Percentiles rank a stretch among this genome's conserved stretches.
These are phyloP conservation scores for Chymomyza costata DNA, from an alignment of 1,140 invertebrate genomes.

Conservation along the genomic window DNA sequence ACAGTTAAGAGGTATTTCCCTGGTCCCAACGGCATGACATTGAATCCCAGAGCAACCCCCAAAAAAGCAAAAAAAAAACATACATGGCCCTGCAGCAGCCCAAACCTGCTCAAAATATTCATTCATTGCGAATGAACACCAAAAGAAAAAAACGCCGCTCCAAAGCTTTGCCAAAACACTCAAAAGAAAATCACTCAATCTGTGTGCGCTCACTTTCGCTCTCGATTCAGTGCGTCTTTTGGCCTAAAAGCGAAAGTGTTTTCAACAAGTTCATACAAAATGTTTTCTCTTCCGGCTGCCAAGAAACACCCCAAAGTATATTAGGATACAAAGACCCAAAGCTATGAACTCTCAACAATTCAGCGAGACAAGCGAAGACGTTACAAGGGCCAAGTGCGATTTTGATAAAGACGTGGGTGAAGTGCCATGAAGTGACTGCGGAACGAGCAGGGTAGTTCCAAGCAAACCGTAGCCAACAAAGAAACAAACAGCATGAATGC, in stretches of 20 bases:
- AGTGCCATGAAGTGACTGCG: conserved; percentile 1
- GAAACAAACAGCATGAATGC: conserved; percentile 7
- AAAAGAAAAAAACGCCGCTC: conserved; percentile 32
- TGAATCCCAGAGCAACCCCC: conserved; percentile 74
- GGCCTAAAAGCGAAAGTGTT: conserved; percentile 56
- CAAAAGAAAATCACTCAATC: conserved; percentile 18
- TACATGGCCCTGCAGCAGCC: conserved; percentile 18
- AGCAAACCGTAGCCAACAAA: too few relatives aligned
- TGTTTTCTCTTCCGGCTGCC: conserved; percentile 48
- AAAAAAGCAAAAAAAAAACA: conserved; percentile 28
- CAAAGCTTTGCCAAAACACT: conserved; percentile 44
- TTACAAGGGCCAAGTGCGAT: conserved; percentile 29
- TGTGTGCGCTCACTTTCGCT: conserved; percentile 47
- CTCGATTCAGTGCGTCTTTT: conserved; percentile 6
- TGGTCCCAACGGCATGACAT: conserved; percentile 75
- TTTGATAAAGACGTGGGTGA: conserved; percentile 34
- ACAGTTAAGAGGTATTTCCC: conserved; percentile 66
- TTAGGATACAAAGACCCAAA: conserved; percentile 52
- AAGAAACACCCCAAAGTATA: conserved; percentile 55
- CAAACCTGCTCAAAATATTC: conserved; percentile 20
- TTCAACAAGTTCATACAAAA: conserved; percentile 60
- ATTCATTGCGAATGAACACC: conserved; percentile 38
- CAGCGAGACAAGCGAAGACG: conserved; percentile 7
- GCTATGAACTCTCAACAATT: conserved; percentile 49
- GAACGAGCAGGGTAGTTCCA: conserved; percentile 1